Evolutionary conservation across 2,797 vertebrate genomes (phyloP).

Genomic region (Protonibea diacanthus): DNA sequence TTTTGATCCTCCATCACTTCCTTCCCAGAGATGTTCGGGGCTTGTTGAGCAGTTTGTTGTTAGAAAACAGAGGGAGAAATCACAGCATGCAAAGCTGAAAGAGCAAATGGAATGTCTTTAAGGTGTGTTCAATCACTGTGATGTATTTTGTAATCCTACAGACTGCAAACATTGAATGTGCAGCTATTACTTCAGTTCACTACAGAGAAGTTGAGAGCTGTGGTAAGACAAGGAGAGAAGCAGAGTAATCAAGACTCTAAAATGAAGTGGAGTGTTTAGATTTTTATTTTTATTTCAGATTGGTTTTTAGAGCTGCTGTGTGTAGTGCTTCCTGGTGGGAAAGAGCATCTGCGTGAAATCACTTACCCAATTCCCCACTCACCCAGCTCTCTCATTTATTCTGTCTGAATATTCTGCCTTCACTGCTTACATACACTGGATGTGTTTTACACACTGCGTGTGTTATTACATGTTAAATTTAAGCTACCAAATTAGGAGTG

Average conservation of each 20-base stretch:
- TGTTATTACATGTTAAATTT: conserved; percentile 17
- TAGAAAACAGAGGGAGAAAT: not conserved
- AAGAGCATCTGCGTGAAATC: conserved; percentile 47
- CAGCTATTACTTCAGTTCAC: not conserved
- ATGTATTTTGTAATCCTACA: not conserved
- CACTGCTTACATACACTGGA: not conserved
- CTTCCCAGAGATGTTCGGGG: not conserved
- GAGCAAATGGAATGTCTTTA: not conserved
- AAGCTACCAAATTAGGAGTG: not conserved
- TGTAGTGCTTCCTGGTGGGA: conserved; percentile 12
- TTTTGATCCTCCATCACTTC: not conserved
- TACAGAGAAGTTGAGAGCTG: not conserved
- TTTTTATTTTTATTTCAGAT: not conserved
- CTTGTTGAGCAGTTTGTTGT: not conserved
- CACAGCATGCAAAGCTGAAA: conserved; percentile 7
- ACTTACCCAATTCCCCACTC: conserved; percentile 27
- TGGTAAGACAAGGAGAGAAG: not conserved
- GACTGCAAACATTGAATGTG: conserved; percentile 5
- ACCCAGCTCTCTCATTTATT: not conserved
- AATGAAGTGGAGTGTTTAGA: conserved; percentile 36
- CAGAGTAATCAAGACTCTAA: conserved; percentile 28
- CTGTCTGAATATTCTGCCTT: conserved; percentile 20
- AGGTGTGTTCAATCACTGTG: not conserved
- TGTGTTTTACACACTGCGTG: conserved; percentile 8
- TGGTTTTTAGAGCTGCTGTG: conserved; percentile 14